Evolutionary conservation across 2,797 vertebrate genomes (phyloP).

Genomic region (Denticeps clupeoides): DNA sequence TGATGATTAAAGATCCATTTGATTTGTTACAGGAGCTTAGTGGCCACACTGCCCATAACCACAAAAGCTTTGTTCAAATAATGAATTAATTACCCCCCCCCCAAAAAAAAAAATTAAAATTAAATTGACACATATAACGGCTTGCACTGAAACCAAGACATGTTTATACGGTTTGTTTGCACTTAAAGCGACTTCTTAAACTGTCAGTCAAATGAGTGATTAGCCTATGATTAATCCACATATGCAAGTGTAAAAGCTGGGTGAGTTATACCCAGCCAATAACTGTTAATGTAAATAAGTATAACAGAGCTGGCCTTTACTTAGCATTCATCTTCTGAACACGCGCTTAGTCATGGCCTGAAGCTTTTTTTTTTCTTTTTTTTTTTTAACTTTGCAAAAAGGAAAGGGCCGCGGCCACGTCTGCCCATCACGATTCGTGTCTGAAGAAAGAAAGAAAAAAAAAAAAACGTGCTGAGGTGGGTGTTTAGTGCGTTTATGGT

Average conservation of each 20-base stretch:
- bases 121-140: background rate
- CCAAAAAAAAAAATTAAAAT: constrained; percentile 3
- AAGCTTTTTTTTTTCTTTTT: no score
- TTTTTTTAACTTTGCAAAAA: no score
- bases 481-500: no score
- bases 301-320: constrained; percentile 15
- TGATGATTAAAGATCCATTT: constrained; percentile 71
- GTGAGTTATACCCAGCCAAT: constrained; percentile 16
- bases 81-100: constrained; percentile 38
- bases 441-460: no score
- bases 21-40: constrained; percentile 68
- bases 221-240: constrained; percentile 8
- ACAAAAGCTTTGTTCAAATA: constrained; percentile 40
- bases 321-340: constrained; percentile 6
- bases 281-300: constrained; percentile 23
- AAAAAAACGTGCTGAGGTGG: no score
- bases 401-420: no score
- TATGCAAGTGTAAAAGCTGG: constrained; percentile 10
- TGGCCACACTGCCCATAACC: constrained; percentile 49
- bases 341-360: no score
- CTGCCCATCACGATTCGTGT: no score
- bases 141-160: no score
- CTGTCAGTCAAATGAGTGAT: constrained; percentile 6
- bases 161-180: no score
- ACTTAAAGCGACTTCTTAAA: no score